These are phyloP conservation scores for Cylas formicarius DNA, from an alignment of 1,140 invertebrate species.

Conservation along the genomic window DNA sequence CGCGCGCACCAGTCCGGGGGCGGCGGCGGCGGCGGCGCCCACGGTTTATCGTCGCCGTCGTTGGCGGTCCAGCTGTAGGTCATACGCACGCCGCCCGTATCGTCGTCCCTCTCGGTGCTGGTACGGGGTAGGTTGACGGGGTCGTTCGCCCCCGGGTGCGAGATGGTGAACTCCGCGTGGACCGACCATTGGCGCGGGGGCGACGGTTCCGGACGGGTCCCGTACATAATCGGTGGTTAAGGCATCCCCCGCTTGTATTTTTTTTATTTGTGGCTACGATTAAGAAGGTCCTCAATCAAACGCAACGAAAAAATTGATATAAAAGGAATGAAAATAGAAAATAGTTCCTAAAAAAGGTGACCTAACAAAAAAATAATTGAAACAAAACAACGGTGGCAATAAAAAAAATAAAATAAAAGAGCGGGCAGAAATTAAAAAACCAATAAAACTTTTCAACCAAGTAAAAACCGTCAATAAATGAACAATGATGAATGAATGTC, in stretches of 20 bases:
- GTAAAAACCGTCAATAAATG: too few species aligned
- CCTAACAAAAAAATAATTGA: too few species aligned
- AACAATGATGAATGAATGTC: too few species aligned
- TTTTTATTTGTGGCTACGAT: too few species aligned
- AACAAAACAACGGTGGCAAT: too few species aligned
- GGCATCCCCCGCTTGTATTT: background rate
- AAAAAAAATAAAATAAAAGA: too few species aligned
- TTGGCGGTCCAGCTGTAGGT: constrained; percentile 44
- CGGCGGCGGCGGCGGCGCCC: constrained; percentile 10
- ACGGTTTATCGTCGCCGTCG: constrained; percentile 8
- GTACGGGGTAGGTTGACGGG: constrained; percentile 29
- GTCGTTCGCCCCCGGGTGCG: constrained; percentile 36
- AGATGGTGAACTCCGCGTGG: constrained; percentile 54
- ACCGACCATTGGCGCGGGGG: constrained; percentile 46
- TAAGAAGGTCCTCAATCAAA: too few species aligned
- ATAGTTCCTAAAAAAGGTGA: too few species aligned
- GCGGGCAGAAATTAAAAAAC: too few species aligned
- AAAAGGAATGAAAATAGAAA: too few species aligned
- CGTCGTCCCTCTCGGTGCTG: constrained; percentile 36
- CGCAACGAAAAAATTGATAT: too few species aligned
- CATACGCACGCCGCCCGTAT: constrained; percentile 44
- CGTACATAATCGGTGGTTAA: constrained; percentile 18
- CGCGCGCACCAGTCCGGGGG: constrained; percentile 11
- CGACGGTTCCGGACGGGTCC: constrained; percentile 10
- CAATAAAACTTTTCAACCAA: too few species aligned